phyloP scores from a whole-genome alignment of 2,797 vertebrate species.

The Myripristis murdjan region DNA sequence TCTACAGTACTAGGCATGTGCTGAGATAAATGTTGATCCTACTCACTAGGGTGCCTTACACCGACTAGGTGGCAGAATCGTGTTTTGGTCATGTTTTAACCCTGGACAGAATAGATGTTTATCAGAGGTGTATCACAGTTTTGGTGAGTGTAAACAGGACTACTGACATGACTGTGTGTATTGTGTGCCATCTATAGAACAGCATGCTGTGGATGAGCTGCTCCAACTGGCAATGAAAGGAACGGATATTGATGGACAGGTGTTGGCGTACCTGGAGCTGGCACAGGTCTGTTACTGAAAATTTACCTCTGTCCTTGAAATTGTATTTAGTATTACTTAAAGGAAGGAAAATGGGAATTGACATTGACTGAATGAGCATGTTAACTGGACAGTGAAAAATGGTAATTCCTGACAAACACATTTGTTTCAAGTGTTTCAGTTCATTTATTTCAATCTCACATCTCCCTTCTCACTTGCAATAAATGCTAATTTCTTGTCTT shows the following conservation, averaged over 20 bases:
- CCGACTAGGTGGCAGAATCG: background rate
- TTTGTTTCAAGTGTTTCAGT: background rate
- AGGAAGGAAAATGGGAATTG: no score
- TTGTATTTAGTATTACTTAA: background rate
- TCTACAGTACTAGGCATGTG: conserved; percentile 2
- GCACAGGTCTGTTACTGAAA: conserved; percentile 86
- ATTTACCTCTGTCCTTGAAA: background rate
- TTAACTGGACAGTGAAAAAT: background rate
- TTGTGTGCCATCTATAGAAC: conserved; percentile 82
- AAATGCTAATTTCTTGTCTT: background rate
- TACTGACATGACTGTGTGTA: conserved; percentile 26
- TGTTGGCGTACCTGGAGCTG: conserved; percentile 91
- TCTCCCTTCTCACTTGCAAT: conserved; percentile 15
- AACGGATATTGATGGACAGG: conserved; percentile 91
- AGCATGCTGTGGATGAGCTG: conserved; percentile 91
- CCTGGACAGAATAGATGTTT: background rate
- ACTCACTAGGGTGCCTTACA: background rate
- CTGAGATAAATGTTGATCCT: background rate
- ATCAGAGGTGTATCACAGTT: background rate
- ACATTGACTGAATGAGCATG: no score
- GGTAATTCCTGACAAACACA: background rate
- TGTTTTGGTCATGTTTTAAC: conserved; percentile 1
- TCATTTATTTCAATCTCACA: background rate
- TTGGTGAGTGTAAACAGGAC: conserved; percentile 2
- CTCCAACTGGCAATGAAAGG: conserved; percentile 86